Percentiles rank a stretch among this genome's conserved stretches.
Conservation (phyloP, 2,888 invertebrate genomes). For the Linnaemya vulpina region DNA sequence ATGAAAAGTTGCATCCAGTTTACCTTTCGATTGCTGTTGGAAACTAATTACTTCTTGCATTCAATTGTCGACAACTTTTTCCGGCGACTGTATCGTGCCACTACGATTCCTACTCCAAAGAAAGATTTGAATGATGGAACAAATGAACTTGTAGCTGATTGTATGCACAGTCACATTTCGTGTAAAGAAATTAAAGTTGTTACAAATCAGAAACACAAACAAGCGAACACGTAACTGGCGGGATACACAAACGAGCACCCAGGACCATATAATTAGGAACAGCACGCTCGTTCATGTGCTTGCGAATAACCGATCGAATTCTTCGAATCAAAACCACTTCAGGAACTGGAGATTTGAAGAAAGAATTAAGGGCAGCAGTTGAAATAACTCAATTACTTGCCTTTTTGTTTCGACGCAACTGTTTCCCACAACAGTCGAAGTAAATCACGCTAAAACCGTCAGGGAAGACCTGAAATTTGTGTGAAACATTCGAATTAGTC, state of each 20-base stretch:
- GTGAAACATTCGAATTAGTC: too few relatives aligned
- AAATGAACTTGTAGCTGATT: slow-evolving; percentile 71
- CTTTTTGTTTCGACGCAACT: too few relatives aligned
- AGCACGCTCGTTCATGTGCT: not conserved
- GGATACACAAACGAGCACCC: slow-evolving; percentile 1
- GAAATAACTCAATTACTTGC: too few relatives aligned
- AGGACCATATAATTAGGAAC: not conserved
- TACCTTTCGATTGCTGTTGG: not conserved
- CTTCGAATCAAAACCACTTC: too few relatives aligned
- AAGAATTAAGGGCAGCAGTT: too few relatives aligned
- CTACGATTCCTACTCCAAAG: slow-evolving; percentile 9
- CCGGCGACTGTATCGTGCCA: slow-evolving; percentile 29
- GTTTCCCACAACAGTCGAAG: too few relatives aligned
- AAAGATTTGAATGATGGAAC: slow-evolving; percentile 67
- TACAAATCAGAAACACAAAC: slow-evolving; percentile 68
- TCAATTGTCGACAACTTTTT: slow-evolving; percentile 12
- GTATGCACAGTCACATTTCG: slow-evolving; percentile 72
- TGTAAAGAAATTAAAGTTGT: slow-evolving; percentile 71
- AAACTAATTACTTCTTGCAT: not conserved
- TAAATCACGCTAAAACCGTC: too few relatives aligned
- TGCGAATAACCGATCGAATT: too few relatives aligned
- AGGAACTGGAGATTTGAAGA: too few relatives aligned
- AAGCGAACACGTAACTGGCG: slow-evolving; percentile 52
- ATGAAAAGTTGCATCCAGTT: slow-evolving; percentile 13
- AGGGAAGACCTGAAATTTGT: too few relatives aligned